Evolutionary conservation across 2,113 vertebrate genomes (phyloP).

Genomic region (Cercopithecus mona): DNA sequence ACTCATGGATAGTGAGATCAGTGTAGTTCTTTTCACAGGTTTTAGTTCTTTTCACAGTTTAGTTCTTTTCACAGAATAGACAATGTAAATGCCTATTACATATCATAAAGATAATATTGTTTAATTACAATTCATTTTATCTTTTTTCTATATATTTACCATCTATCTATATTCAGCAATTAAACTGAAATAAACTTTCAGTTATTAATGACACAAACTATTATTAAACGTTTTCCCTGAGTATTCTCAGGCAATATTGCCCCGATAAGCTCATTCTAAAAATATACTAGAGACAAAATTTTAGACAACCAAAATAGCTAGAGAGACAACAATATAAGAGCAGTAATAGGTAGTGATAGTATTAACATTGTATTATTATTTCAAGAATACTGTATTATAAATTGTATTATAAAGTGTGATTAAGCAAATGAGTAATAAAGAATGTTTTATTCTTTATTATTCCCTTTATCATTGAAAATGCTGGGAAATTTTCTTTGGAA

Average conservation of each 20-base stretch:
- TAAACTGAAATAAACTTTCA: background rate
- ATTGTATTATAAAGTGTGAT: background rate
- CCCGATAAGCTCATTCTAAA: background rate
- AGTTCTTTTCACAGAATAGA: background rate
- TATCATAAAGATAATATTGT: background rate
- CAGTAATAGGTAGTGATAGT: background rate
- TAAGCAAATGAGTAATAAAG: background rate
- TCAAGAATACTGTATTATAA: background rate
- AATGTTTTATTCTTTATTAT: background rate
- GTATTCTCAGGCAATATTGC: background rate
- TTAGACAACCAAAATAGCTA: background rate
- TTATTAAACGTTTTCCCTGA: background rate
- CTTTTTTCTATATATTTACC: background rate
- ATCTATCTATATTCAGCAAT: background rate
- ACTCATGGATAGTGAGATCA: background rate
- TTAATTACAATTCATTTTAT: background rate
- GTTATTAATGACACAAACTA: background rate
- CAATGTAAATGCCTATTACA: background rate
- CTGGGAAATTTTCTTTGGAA: background rate
- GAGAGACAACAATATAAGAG: background rate
- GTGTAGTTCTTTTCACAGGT: background rate
- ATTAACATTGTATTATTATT: background rate
- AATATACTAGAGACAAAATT: background rate
- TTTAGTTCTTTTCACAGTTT: background rate
- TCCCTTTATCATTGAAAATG: background rate